Evolutionary conservation across 1,140 invertebrate species (phyloP), one percentile per base, ranked within the genome.

Genomic region (Akabosia matsudoensis): DNA sequence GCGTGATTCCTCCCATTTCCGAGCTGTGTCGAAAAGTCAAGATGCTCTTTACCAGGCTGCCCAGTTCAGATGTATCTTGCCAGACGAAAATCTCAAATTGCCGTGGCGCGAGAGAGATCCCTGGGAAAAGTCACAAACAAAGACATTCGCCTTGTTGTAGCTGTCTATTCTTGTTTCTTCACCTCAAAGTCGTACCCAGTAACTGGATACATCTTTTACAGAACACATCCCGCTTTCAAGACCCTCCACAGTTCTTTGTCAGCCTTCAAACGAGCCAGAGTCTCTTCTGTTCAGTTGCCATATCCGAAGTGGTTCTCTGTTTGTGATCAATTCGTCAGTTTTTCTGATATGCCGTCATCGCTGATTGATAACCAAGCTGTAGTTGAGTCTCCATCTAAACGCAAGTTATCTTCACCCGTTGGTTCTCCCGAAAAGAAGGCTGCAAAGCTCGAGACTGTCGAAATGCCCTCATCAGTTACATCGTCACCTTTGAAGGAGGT

Each of bases 151-250:
- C 37, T 45, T 45, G 37, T 45, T 45, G 37, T 45, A 24, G 14
- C 54, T n/a, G 24, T 7, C 37, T 7, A 7, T 24, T 16, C 54
- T 56, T 56, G 13, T 56, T 3, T 3, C 10, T 56, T 56, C 13
- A 16, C 54, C 7, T 7, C 22, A 4, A 10, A 56, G 24, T 4
- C 14, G 13, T 56, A 13, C 24, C 54, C 54, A 13, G 13, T 56
- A 3, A 56, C 54, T 4, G 22, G 22, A 3, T 56, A 56, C 54
- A 56, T 56, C 24, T 3, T 56, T 10, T 56, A 56, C 24, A 22
- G 54, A 7, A 56, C 54, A n/a, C 54, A 56, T 56, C 54, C 54
- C 54, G 54, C 54, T 56, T 56, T 56, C 54, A 56, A 56, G 54
- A 56, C n/a, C 22, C 37, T 18, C 37, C 4, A 56, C 22, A 16